Conservation (phyloP, 2,888 invertebrate genomes). For the Eupithecia tripunctaria region DNA sequence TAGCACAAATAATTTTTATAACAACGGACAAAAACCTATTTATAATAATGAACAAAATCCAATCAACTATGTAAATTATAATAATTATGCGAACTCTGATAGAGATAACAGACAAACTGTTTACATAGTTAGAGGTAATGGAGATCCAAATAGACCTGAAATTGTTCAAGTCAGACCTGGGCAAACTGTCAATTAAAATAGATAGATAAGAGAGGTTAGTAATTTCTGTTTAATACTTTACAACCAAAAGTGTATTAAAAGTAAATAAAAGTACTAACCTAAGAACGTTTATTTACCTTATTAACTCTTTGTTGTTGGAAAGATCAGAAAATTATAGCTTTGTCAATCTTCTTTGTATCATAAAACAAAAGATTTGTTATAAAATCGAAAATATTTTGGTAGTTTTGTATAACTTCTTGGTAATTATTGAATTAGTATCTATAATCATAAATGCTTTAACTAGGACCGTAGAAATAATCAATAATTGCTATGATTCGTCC, state of each 20-base stretch:
- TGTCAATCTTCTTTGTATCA: too few species aligned
- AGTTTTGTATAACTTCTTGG: neutral
- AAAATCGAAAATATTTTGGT: neutral
- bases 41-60: neutral
- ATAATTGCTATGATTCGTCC: slow-evolving; percentile 48
- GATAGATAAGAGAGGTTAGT: too few species aligned
- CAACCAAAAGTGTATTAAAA: too few species aligned
- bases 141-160: slow-evolving; percentile 78
- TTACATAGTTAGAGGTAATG: slow-evolving; percentile 78
- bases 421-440: neutral
- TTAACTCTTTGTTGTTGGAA: too few species aligned
- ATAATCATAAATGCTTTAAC: neutral
- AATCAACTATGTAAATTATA: slow-evolving; percentile 3
- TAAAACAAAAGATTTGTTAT: too few species aligned
- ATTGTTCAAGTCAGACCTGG: slow-evolving; percentile 70
- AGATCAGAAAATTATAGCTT: too few species aligned
- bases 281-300: too few species aligned
- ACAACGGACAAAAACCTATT: slow-evolving; percentile 3
- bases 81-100: slow-evolving; percentile 22
- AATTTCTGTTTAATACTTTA: too few species aligned
- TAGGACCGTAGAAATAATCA: slow-evolving; percentile 13
- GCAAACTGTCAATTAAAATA: slow-evolving; percentile 46
- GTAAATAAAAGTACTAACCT: too few species aligned
- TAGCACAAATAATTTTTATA: slow-evolving; percentile 12
- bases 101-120: slow-evolving; percentile 59